Evolutionary conservation across 2,888 invertebrate species (phyloP), one percentile per base, ranked within the genome.

Genomic region (Heliothis peltigera): DNA sequence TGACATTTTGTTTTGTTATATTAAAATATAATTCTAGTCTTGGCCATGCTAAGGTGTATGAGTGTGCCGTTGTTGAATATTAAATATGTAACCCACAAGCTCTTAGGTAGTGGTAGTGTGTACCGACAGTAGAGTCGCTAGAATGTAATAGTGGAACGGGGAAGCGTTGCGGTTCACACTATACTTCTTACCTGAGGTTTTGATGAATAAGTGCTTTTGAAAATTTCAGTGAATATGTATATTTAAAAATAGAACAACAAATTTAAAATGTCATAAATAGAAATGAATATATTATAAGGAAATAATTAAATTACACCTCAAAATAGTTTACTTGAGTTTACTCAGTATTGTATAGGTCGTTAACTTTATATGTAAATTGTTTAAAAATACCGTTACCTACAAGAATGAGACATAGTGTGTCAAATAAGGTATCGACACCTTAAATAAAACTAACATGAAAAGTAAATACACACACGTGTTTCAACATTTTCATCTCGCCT

Each of bases 81-180:
- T 81, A 73, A 82, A 77, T 81, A 79, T 77, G 67, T 74, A 76
- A 66, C 65, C 70, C 76, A 71, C 74, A 74, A 71, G 54, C 39
- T 18, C 19, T 28, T 55, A 5, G 18, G n/a, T 39, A 51, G 75
- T 70, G 59, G 64, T 39, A 15, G 71, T 71, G 59, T 62, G 58
- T 62, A 47, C 10, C 12, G n/a, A 64, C 48, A 42, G 35, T 19
- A 42, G 12, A 48, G 0, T 15, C 22, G 25, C 42, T 35, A 43
- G 44, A 60, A 28, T 79, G 67, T 70, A 21, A 48, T 55, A 51
- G 47, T 53, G 64, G 47, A 66, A 2, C 25, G 48, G 61, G 49
- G 68, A 47, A 79, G 18, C 72, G 63, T 79, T 52, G 55, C 42
- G 18, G 61, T 57, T 79, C 68, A 76, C 2, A 8, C 19, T 17